Evolutionary conservation across 2,888 invertebrate species (phyloP), one percentile per base, ranked within the genome.

Genomic region (Ceriagrion tenellum): DNA sequence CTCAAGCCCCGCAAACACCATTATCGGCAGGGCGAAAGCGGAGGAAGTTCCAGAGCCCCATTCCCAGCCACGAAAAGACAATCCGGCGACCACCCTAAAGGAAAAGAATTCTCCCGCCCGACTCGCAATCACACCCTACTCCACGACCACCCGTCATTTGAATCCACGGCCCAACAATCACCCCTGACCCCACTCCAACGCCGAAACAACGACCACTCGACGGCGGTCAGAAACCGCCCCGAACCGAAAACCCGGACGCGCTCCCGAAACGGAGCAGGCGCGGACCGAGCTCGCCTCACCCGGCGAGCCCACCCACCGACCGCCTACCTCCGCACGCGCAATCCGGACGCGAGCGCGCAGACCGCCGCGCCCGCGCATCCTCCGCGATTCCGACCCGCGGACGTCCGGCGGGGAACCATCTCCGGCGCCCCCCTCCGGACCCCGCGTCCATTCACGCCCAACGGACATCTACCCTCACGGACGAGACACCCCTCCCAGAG

Each of bases 391-490:
- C 47, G 26, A 20, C 89, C 4, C 23, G 89, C 55, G 26, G 55
- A n/a, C 23, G 55, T 55, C 89, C 55, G 47, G 35, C 10, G n/a
- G n/a, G 26, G 47, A 55, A 12, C 89, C 55, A 55, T n/a, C 47
- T 6, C 1, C 6, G 20, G 55, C 89, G 55, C 55, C 23, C 89
- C 81, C n/a, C 55, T 56, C 55, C 90, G 10, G 16, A 35, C 30
- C 35, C 30, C 55, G 96, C 96, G 95, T 97, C 97, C 3, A 97
- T 96, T 95, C 97, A 97, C 6, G 97, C 96, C 55, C 2, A 97
- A 97, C 81, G 30, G 47, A 47, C 47, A n/a, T 47, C 47, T 47
- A 2, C 47, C 8, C 47, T 47, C 47, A 47, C 47, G 20, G 47
- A n/a, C n/a, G n/a, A 47, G 47, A 2, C 47, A 47, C 35, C 26